phyloP scores from a whole-genome alignment of 2,113 vertebrate species.

The Tautogolabrus adspersus region DNA sequence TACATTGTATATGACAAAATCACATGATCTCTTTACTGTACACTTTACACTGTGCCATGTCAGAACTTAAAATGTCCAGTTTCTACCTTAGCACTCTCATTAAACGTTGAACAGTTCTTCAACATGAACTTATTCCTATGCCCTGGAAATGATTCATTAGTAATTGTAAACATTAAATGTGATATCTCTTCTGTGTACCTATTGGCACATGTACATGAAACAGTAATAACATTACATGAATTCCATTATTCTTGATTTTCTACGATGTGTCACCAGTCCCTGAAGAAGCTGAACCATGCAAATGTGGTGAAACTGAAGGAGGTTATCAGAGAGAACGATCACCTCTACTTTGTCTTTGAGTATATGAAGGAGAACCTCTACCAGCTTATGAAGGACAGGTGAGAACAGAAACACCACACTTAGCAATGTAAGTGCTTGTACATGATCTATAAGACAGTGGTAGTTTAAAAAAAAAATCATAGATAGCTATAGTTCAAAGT shows the following conservation, averaged over 20 bases:
- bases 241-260: background rate
- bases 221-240: no score
- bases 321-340: slow-evolving; percentile 98
- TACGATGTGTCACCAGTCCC: slow-evolving; percentile 84
- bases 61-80: no score
- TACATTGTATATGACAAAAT: no score
- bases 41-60: no score
- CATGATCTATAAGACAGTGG: background rate
- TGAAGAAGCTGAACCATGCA: slow-evolving; percentile 98
- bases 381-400: slow-evolving; percentile 99
- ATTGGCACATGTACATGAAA: no score
- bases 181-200: no score
- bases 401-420: slow-evolving; percentile 38
- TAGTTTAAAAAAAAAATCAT: background rate
- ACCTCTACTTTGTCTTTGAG: slow-evolving; percentile 99
- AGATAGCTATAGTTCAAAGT: background rate
- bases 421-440: background rate
- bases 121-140: no score
- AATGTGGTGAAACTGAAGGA: slow-evolving; percentile 98
- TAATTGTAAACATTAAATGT: no score
- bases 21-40: no score
- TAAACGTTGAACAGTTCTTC: no score
- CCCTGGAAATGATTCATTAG: no score
- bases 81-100: no score
- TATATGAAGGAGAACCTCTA: slow-evolving; percentile 99